phyloP scores from a whole-genome alignment of 2,113 vertebrate genomes.

The Protobothrops flavoviridis region DNA sequence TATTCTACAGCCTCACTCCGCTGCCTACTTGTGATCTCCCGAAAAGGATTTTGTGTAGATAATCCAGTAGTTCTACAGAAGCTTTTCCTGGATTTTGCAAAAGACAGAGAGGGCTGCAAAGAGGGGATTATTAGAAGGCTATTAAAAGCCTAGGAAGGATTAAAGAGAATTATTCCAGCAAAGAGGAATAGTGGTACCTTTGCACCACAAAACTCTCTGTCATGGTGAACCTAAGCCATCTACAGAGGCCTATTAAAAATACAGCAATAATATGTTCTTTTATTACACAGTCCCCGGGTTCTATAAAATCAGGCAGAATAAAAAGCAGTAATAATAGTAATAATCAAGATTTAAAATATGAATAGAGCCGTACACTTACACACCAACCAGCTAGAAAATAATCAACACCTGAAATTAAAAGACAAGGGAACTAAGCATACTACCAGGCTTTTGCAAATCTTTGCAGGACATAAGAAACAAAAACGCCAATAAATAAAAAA shows the following conservation, averaged over 20 bases:
- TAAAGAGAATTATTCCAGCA: not conserved
- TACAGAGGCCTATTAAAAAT: not conserved
- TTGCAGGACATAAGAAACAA: not conserved
- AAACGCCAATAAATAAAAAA: not conserved
- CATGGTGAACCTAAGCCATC: not conserved
- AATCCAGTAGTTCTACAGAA: not conserved
- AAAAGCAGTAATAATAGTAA: not conserved
- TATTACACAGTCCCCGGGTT: not conserved
- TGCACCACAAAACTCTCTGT: not conserved
- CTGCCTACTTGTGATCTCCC: not conserved
- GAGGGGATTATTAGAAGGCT: not conserved
- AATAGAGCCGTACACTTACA: not conserved
- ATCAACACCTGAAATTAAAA: not conserved
- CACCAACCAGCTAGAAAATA: not conserved
- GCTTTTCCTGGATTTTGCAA: not conserved
- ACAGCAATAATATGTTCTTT: not conserved
- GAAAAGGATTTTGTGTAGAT: not conserved
- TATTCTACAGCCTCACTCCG: not conserved
- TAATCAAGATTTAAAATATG: not conserved
- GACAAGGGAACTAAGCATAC: not conserved
- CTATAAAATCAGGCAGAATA: not conserved
- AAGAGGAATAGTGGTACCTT: not conserved
- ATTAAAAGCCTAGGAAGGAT: not conserved
- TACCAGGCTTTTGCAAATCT: not conserved
- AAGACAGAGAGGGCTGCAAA: not conserved